Evolutionary conservation across 2,888 invertebrate genomes (phyloP), one percentile per base, ranked within the genome.

Genomic region (Acronicta aceris): DNA sequence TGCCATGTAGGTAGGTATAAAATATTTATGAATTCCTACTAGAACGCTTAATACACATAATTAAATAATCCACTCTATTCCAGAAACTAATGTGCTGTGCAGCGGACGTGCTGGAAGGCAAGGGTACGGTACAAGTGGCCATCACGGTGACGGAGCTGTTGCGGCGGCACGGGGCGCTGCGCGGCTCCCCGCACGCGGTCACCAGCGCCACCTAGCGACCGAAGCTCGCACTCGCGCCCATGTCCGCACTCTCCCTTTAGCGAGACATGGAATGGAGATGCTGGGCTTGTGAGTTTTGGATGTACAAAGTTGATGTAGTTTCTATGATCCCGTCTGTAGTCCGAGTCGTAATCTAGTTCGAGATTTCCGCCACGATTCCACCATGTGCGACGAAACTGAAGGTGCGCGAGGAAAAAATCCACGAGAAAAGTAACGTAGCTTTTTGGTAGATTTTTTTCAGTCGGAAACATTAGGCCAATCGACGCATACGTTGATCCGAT

Each of bases 41-140:
- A n/a, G 38, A 5, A n/a, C 38, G 38, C 13, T n/a, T n/a, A 13
- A 21, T n/a, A 13, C 9, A 30, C 21, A 13, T 12, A 16, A 8
- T n/a, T 50, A 47, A 65, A 10, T 15, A 7, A 40, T 30, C 8
- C 7, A 2, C 5, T 49, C 6, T 40, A 73, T 96, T 96, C 54
- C 96, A 97, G 98, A 98, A 98, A 88, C 95, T 98, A 78, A 96
- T 98, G 86, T 98, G 98, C 93, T 98, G 98, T 88, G 96, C 98
- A 40, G 97, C 98, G 38, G 98, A 98, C 90, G 97, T 99, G n/a
- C 94, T 99, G 46, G 98, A 98, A 91, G 98, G 98, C 59, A 97
- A 98, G 85, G 97, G 97, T 1, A 96, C 97, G 13, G 97, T 98
- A 2, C 97, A 98, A 86, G 97, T 98, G 25, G 98, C 98, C 50